Conservation (phyloP, 2,113 vertebrate genomes). For the Vombatus ursinus region DNA sequence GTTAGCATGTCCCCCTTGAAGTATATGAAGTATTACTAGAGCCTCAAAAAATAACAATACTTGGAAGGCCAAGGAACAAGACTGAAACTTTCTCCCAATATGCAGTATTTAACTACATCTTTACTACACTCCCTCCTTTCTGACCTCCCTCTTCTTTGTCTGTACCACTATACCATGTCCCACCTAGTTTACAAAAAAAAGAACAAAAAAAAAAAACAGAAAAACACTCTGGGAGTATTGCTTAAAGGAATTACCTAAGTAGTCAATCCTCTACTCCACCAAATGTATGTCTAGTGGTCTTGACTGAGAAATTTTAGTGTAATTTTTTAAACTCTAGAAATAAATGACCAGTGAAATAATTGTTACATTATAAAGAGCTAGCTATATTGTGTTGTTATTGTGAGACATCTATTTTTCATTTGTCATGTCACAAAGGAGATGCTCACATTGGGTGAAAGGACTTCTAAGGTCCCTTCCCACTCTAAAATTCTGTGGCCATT, state of each 20-base stretch:
- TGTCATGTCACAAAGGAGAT: not conserved
- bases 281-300: no score
- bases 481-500: not conserved
- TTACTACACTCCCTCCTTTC: not conserved
- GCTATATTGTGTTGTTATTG: not conserved
- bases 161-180: no score
- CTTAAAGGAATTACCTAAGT: not conserved
- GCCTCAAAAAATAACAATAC: not conserved
- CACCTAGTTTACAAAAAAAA: no score
- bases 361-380: not conserved
- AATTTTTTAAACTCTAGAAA: not conserved
- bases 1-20: not conserved
- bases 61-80: not conserved
- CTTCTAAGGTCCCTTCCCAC: not conserved
- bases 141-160: not conserved
- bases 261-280: no score
- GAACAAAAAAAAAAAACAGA: no score
- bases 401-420: not conserved
- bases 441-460: not conserved
- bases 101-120: not conserved
- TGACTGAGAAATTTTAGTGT: not conserved
- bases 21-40: not conserved
- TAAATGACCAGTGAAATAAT: not conserved
- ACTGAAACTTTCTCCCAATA: not conserved
- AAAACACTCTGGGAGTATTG: not conserved